Base-by-base conservation (phyloP, 1,140 invertebrate genomes). In the Penaeus chinensis region DNA sequence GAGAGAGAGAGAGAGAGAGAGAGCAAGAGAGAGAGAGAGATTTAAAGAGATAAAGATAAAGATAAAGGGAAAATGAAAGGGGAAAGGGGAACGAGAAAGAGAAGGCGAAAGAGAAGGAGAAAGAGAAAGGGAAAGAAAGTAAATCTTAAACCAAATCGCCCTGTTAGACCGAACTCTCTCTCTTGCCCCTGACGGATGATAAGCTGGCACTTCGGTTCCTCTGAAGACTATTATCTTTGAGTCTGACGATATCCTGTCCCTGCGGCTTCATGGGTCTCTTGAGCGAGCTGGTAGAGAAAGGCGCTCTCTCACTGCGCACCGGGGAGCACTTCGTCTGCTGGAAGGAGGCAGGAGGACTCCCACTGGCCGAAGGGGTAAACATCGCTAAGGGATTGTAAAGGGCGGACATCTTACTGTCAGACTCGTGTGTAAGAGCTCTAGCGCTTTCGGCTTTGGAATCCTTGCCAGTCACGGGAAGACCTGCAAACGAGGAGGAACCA, bases 161-260 rank as follows among this genome's bases (percentile, higher is more conserved):
- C 54, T 54, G 71, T 87, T 87, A 87, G 81, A 87, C 85, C 27
- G 85, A 87, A 60, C 85, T 87, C 60, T 87, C 85, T 79, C 80
- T 87, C 47, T 87, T 87, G 62, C 80, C 82, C 63, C 78, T 54
- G 60, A 82, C 85, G 19, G 85, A 82, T 66, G 85, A 82, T 42
- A 87, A 42, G 65, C 85, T 87, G 71, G 85, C 85, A 63, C 85
- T 87, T 42, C 85, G 80, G 71, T 76, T 87, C 71, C 85, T 82
- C 61, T 80, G 18, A 54, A 54, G 54, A 54, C 54, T 54, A 42
- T 76, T 87, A 65, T 87, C 85, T 22, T 81, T 66, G 82, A 87
- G 76, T 81, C 85, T 87, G 60, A 82, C 80, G 4, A 87, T 47
- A 62, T 87, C 85, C 42, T 87, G 85, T 47, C 80, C 80, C 22